Evolutionary conservation across 2,888 invertebrate species (phyloP).

Genomic region (Stenolophus ochropezus): DNA sequence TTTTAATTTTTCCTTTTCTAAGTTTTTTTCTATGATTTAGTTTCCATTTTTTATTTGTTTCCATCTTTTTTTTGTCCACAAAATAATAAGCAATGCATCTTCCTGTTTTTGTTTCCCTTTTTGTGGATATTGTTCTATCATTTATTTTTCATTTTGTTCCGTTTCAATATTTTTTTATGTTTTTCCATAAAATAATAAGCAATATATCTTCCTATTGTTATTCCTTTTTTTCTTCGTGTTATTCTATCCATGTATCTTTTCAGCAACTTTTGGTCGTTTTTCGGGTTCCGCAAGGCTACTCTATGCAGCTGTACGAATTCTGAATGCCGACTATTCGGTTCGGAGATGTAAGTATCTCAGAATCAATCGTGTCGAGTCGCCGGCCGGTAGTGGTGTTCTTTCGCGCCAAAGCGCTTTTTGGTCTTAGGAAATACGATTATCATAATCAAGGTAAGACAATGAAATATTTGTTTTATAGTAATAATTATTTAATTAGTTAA

Average conservation of each 20-base stretch:
- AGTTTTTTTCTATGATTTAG: no score
- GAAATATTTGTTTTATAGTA: neutral
- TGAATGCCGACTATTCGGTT: neutral
- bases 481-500: neutral
- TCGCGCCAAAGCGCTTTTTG: conserved; percentile 21
- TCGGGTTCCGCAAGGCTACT: neutral
- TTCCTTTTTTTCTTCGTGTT: neutral
- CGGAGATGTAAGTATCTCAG: conserved; percentile 2
- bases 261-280: conserved; percentile 7
- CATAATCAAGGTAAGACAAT: neutral
- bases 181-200: neutral
- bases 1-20: no score
- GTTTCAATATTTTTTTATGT: no score
- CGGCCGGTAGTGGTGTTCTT: conserved; percentile 24
- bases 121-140: no score
- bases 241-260: neutral
- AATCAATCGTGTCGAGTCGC: conserved; percentile 11
- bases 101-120: no score
- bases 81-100: no score
- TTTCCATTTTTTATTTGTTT: no score
- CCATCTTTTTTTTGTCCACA: no score
- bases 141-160: neutral
- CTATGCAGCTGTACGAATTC: neutral
- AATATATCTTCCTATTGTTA: neutral
- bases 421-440: neutral